phyloP scores from a whole-genome alignment of 2,113 vertebrate species.

The Recurvirostra avosetta region DNA sequence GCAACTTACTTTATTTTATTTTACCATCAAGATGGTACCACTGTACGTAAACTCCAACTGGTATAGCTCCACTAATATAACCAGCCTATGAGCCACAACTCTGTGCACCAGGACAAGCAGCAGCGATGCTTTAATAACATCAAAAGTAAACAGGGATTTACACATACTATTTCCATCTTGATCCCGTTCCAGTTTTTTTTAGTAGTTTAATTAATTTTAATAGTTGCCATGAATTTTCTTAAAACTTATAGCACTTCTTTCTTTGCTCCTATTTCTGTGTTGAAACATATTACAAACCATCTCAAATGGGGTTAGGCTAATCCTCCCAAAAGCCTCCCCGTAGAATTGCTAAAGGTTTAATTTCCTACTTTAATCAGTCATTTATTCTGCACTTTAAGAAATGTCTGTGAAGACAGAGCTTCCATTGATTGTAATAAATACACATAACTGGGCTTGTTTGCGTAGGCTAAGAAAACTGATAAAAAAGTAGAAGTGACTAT shows the following conservation, averaged over 20 bases:
- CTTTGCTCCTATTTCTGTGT: neutral
- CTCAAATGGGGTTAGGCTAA: neutral
- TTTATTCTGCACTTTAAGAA: neutral
- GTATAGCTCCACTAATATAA: neutral
- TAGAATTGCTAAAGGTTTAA: neutral
- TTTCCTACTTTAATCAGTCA: neutral
- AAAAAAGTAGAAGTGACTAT: neutral
- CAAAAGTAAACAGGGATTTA: constrained; percentile 13
- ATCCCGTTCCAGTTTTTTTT: neutral
- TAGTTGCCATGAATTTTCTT: neutral
- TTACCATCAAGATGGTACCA: neutral
- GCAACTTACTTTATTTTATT: neutral
- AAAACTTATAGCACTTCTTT: neutral
- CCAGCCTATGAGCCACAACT: neutral
- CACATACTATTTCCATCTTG: neutral
- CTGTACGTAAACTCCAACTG: neutral
- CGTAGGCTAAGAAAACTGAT: neutral
- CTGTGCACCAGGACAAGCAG: neutral
- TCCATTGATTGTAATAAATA: neutral
- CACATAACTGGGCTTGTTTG: neutral
- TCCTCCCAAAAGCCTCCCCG: neutral
- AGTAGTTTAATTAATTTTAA: neutral
- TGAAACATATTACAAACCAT: neutral
- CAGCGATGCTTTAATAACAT: neutral
- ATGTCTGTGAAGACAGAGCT: neutral